Conservation (phyloP, 2,888 invertebrate genomes). For the Cephus spinipes region DNA sequence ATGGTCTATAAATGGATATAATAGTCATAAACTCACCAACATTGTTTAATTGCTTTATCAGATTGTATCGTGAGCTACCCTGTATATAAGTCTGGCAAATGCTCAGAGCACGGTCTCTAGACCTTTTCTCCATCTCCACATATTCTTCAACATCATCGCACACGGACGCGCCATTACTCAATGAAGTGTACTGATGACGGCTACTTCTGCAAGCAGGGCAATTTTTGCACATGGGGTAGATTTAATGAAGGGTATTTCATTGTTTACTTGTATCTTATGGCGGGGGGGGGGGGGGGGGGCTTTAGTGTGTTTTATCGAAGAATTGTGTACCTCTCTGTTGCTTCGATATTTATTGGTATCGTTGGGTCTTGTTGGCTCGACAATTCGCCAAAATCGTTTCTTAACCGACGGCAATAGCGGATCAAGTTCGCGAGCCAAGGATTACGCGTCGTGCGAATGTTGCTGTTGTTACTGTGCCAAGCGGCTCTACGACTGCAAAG, state of each 20-base stretch:
- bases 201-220: constrained; percentile 53
- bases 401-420: constrained; percentile 45
- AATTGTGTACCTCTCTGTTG: constrained; percentile 27
- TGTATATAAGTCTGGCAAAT: constrained; percentile 75
- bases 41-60: constrained; percentile 82
- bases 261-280: background rate
- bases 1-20: background rate
- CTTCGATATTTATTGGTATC: constrained; percentile 12
- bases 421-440: constrained; percentile 39
- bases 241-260: background rate
- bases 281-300: background rate
- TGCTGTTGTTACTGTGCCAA: constrained; percentile 31
- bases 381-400: constrained; percentile 28
- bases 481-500: constrained; percentile 48
- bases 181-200: constrained; percentile 76
- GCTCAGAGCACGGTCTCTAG: constrained; percentile 75
- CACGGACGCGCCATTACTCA: constrained; percentile 69
- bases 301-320: background rate
- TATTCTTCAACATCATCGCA: constrained; percentile 72
- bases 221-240: background rate
- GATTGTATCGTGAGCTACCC: constrained; percentile 77
- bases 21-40: constrained; percentile 70
- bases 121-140: constrained; percentile 74
- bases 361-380: constrained; percentile 13
- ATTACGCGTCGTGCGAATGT: constrained; percentile 34